phyloP scores from a whole-genome alignment of 2,113 vertebrate genomes.

The Phaethornis superciliosus region DNA sequence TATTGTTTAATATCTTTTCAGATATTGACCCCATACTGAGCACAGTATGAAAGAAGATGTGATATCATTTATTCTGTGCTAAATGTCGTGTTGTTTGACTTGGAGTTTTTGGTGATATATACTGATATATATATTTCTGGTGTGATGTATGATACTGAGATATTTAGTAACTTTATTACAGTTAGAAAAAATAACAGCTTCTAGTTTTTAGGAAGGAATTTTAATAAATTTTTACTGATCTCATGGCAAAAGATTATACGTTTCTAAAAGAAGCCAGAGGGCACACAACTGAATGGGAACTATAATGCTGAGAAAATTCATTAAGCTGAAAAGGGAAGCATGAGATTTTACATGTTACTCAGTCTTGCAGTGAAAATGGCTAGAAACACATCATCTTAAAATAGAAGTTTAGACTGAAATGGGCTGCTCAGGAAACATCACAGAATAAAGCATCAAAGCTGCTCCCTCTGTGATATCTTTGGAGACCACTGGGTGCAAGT shows the following conservation, averaged over 20 bases:
- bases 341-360: neutral
- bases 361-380: neutral
- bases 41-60: neutral
- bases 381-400: neutral
- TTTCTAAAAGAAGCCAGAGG: neutral
- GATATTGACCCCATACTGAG: neutral
- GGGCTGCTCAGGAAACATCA: neutral
- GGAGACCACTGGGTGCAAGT: neutral
- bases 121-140: neutral
- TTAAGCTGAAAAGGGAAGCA: neutral
- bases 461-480: neutral
- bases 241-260: neutral
- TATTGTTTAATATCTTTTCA: neutral
- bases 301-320: neutral
- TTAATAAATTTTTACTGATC: neutral
- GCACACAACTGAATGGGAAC: neutral
- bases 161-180: neutral
- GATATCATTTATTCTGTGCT: neutral
- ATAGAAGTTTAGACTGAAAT: neutral
- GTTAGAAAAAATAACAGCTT: neutral
- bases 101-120: neutral
- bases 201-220: neutral
- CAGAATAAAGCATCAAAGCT: neutral
- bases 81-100: neutral
- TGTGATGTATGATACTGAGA: neutral